Base-by-base conservation (phyloP, 2,888 invertebrate genomes). In the Vanessa cardui region DNA sequence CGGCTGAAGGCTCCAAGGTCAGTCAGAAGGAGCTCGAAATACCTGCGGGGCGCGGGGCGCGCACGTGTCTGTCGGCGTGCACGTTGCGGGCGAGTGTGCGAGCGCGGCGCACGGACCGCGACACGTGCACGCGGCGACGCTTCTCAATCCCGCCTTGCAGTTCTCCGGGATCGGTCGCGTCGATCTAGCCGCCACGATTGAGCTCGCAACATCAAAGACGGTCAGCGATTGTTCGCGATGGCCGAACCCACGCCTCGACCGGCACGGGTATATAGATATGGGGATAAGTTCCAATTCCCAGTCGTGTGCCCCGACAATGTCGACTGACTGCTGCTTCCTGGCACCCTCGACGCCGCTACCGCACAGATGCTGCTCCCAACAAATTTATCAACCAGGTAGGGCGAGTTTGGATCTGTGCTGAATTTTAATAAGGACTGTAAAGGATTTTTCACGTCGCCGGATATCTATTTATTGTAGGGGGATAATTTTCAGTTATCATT, bases 181-280 rank as follows among this genome's bases (percentile, higher is more conserved):
- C 73, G 20, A 56, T 56, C 72, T 31, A 47, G 66, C 72, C 72
- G 76, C 75, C 77, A 87, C 77, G 71, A 87, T 88, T 85, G 87
- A 88, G 84, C 78, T 80, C 66, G 70, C 79, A 66, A 62, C 66
- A 50, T 75, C 75, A 60, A 76, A 81, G 74, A 82, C 80, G 83
- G 86, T 84, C 88, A 88, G 81, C 87, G 87, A 83, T 72, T 73
- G 79, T 71, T 64, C 74, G 77, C 83, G 76, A 76, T 81, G 80
- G 81, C 80, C 84, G 65, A 74, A 77, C 64, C 85, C 75, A 58
- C 85, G 84, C 58, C 76, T 89, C 78, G 94, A 94, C 80, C 90
- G 89, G 61, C 93, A 94, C 87, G 94, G 94, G 5, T 94, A 94
- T 73, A 91, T 93, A 78, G 93, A 94, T 73, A 94, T 94, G 94